These are phyloP conservation scores for Synanthedon andrenaeformis DNA, from an alignment of 2,888 invertebrate species.

Conservation along the genomic window DNA sequence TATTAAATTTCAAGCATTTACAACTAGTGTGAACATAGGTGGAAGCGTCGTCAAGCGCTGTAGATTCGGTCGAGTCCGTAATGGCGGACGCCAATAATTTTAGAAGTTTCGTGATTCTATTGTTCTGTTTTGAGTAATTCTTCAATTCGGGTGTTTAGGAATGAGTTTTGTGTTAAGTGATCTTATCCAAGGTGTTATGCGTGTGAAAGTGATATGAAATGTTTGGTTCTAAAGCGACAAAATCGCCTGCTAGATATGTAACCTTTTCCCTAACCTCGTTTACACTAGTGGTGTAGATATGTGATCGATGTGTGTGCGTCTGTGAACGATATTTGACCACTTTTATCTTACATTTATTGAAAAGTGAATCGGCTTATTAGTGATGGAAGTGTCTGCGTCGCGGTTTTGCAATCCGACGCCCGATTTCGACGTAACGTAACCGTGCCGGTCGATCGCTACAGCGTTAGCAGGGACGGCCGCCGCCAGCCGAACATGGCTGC, in stretches of 20 bases:
- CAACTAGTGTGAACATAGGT: constrained; percentile 65
- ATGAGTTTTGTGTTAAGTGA: constrained; percentile 52
- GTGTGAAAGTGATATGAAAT: constrained; percentile 65
- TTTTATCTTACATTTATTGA: constrained; percentile 60
- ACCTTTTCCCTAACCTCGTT: constrained; percentile 83
- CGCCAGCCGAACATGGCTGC: constrained; percentile 82
- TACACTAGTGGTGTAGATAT: constrained; percentile 81
- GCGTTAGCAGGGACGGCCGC: constrained; percentile 72
- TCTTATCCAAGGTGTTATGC: constrained; percentile 43
- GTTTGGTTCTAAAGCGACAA: constrained; percentile 62
- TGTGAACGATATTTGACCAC: constrained; percentile 74
- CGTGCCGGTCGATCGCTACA: constrained; percentile 67
- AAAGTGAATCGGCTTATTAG: constrained; percentile 54
- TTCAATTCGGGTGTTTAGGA: constrained; percentile 36
- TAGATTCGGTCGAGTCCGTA: constrained; percentile 64
- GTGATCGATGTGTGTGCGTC: constrained; percentile 80
- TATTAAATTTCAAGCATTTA: constrained; percentile 15
- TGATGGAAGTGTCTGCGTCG: constrained; percentile 70
- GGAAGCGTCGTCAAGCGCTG: constrained; percentile 65
- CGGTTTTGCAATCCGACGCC: constrained; percentile 67
- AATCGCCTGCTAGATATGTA: constrained; percentile 73
- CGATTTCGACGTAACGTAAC: constrained; percentile 71
- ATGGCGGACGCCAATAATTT: constrained; percentile 71
- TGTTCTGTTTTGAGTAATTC: constrained; percentile 59
- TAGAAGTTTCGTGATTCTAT: constrained; percentile 69